Conservation (phyloP, 37 sponge, comb jelly and placozoan species). For the Geodia barretti region DNA sequence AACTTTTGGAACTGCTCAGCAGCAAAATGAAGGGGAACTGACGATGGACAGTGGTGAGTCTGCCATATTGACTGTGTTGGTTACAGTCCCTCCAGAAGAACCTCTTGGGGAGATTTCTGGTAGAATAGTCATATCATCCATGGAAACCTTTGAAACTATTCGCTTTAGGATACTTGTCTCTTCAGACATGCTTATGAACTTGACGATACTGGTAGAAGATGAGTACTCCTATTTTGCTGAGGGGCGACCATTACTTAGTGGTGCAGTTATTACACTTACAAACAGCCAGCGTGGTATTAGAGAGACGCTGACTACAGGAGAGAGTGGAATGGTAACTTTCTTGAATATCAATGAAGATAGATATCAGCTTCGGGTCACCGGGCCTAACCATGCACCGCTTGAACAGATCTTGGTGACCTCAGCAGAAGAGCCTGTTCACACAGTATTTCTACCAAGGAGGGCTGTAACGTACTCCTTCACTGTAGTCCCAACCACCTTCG, state of each 20-base stretch:
- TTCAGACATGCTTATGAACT: conserved; percentile 26
- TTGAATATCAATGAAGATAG: conserved; percentile 35
- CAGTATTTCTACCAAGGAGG: conserved; percentile 38
- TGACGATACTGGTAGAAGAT: conserved; percentile 35
- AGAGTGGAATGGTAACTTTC: conserved; percentile 28
- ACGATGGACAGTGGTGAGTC: conserved; percentile 31
- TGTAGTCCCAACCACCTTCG: conserved; percentile 27
- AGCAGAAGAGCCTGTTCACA: conserved; percentile 5
- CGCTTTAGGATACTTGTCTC: conserved; percentile 19
- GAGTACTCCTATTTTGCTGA: conserved; percentile 49
- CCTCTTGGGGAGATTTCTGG: conserved; percentile 23
- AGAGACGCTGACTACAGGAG: conserved; percentile 2
- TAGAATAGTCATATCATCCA: conserved; percentile 9
- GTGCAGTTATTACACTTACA: conserved; percentile 21
- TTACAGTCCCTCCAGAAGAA: neutral
- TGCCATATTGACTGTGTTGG: conserved; percentile 16
- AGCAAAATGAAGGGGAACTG: conserved; percentile 14
- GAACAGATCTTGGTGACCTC: conserved; percentile 16
- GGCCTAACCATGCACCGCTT: conserved; percentile 11
- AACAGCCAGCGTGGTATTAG: conserved; percentile 20
- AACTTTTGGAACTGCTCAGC: too few species aligned
- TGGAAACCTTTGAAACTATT: neutral
- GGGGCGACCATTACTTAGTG: conserved; percentile 30
- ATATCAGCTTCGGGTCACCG: conserved; percentile 25
- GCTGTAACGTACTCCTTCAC: conserved; percentile 38